phyloP scores from a whole-genome alignment of 1,140 invertebrate species.

The Magallana gigas region DNA sequence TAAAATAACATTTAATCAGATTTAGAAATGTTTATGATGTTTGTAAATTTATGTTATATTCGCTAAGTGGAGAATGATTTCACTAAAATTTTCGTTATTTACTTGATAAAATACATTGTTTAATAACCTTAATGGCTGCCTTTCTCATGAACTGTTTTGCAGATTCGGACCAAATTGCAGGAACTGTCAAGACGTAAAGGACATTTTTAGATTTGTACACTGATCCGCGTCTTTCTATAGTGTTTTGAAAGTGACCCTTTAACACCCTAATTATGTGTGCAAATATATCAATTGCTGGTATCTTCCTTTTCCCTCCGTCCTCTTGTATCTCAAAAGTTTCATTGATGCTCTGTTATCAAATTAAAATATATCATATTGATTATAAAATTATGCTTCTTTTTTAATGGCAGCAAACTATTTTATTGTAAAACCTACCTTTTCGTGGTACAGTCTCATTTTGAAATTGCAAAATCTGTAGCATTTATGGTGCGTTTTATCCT shows the following conservation, averaged over 20 bases:
- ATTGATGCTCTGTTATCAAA: neutral
- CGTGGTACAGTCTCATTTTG: conserved; percentile 51
- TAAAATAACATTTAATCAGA: too few species aligned
- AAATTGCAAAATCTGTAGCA: conserved; percentile 46
- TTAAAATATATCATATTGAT: too few species aligned
- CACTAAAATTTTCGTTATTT: too few species aligned
- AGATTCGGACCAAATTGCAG: conserved; percentile 26
- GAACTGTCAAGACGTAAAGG: conserved; percentile 21
- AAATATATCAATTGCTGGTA: neutral
- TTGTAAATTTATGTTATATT: too few species aligned
- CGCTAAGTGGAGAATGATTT: too few species aligned
- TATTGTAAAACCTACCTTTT: neutral
- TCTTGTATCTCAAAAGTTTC: neutral
- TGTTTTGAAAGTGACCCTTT: neutral
- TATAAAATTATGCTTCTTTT: too few species aligned
- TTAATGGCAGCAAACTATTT: too few species aligned
- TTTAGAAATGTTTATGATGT: too few species aligned
- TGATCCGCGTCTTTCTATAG: neutral
- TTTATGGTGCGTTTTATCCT: conserved; percentile 13
- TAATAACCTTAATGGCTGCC: neutral
- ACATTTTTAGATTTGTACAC: neutral
- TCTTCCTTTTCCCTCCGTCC: neutral
- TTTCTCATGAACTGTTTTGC: conserved; percentile 22
- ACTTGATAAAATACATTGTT: too few species aligned
- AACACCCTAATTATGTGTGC: neutral